Evolutionary conservation across 2,888 invertebrate species (phyloP).

Genomic region (Colletes collaris): DNA sequence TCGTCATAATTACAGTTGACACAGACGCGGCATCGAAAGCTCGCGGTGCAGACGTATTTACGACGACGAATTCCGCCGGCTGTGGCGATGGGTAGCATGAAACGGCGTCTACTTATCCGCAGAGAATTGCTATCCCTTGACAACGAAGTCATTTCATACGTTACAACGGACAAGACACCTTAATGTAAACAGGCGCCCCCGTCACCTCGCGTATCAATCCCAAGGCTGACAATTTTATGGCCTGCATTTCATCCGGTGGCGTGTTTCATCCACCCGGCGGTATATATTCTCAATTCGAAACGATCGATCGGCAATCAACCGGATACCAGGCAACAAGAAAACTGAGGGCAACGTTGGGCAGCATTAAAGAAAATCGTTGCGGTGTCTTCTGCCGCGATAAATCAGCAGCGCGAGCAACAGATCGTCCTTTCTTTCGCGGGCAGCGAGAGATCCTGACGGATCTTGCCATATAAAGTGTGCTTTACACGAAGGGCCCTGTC

Average conservation of each 20-base stretch:
- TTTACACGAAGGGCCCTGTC: conserved; percentile 50
- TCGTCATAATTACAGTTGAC: conserved; percentile 21
- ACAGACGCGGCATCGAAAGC: background rate
- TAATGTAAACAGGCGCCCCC: conserved; percentile 25
- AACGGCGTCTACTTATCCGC: conserved; percentile 29
- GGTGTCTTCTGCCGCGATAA: conserved; percentile 56
- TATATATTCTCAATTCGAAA: conserved; percentile 56
- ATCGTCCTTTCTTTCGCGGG: conserved; percentile 57
- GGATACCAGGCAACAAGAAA: conserved; percentile 58
- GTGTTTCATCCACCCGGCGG: conserved; percentile 43
- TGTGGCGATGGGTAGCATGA: conserved; percentile 4
- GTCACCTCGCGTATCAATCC: conserved; percentile 39
- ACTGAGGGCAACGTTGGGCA: conserved; percentile 22
- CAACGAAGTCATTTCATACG: conserved; percentile 37
- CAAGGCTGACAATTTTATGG: conserved; percentile 55
- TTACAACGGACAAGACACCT: conserved; percentile 39
- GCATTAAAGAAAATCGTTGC: conserved; percentile 63
- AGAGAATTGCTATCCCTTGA: conserved; percentile 33
- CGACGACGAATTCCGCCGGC: conserved; percentile 8
- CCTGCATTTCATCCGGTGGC: conserved; percentile 44
- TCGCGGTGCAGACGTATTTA: conserved; percentile 22
- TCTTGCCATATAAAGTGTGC: conserved; percentile 64
- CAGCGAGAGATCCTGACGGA: conserved; percentile 58
- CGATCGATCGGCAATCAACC: conserved; percentile 68
- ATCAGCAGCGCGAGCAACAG: conserved; percentile 62